Evolutionary conservation across 2,888 invertebrate species (phyloP).

Genomic region (Hipparchia sbordonii): DNA sequence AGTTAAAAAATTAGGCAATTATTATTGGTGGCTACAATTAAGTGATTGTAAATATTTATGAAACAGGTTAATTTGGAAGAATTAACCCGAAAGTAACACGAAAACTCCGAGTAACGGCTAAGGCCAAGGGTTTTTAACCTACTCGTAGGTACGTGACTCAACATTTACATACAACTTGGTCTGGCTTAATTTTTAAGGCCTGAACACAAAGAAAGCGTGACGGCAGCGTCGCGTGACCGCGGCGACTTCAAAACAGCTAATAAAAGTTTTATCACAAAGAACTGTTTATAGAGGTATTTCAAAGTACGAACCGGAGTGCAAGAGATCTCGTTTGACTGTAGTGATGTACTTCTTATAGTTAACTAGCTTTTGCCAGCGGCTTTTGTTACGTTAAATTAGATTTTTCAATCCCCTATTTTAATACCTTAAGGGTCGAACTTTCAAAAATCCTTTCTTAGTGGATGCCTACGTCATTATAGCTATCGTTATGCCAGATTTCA

Average conservation of each 20-base stretch:
- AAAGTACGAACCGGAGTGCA: too few species aligned
- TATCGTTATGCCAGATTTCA: too few species aligned
- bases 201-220: neutral
- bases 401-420: too few species aligned
- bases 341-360: too few species aligned
- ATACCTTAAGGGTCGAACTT: too few species aligned
- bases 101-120: conserved; percentile 15
- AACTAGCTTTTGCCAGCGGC: too few species aligned
- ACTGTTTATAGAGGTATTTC: too few species aligned
- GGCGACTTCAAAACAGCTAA: neutral
- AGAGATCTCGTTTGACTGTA: too few species aligned
- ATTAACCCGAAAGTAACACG: conserved; percentile 9
- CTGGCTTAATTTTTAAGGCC: conserved; percentile 37
- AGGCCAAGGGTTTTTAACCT: conserved; percentile 26
- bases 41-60: conserved; percentile 3
- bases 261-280: neutral
- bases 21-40: neutral
- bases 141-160: conserved; percentile 22
- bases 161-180: conserved; percentile 35
- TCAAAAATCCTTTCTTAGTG: too few species aligned
- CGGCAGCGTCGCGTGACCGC: neutral
- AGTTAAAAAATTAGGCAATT: neutral
- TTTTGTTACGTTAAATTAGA: too few species aligned
- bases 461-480: too few species aligned
- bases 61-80: conserved; percentile 4